These are phyloP conservation scores for Temnothorax curvispinosus DNA, from an alignment of 1,140 invertebrate genomes.

Conservation along the genomic window DNA sequence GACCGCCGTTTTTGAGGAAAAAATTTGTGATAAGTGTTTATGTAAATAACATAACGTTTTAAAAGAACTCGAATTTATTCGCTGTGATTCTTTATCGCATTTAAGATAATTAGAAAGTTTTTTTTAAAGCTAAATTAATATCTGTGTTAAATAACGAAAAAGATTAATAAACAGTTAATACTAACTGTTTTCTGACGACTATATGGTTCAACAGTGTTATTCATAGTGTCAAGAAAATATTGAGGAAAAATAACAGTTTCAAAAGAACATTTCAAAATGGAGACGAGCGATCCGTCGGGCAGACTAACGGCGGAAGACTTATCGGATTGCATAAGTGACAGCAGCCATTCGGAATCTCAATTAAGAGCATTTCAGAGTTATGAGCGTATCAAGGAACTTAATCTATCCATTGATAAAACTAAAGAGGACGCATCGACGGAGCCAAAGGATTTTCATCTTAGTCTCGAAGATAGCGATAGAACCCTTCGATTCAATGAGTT, in stretches of 20 bases:
- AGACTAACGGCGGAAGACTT: slow-evolving; percentile 79
- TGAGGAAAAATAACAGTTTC: background rate
- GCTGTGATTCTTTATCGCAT: background rate
- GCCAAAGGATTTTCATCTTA: slow-evolving; percentile 69
- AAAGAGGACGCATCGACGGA: slow-evolving; percentile 65
- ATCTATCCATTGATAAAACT: slow-evolving; percentile 72
- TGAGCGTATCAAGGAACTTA: slow-evolving; percentile 75
- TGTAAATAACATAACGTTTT: background rate
- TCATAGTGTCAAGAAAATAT: background rate
- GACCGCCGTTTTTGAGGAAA: background rate
- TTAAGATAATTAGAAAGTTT: too few relatives aligned
- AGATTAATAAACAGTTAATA: background rate
- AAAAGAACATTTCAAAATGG: slow-evolving; percentile 72
- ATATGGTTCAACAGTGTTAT: slow-evolving; percentile 1
- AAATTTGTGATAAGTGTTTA: slow-evolving; percentile 12
- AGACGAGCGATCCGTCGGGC: slow-evolving; percentile 78
- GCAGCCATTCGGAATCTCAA: slow-evolving; percentile 73
- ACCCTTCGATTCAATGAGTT: slow-evolving; percentile 71
- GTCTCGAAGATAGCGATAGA: slow-evolving; percentile 53
- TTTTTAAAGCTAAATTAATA: background rate
- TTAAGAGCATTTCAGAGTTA: slow-evolving; percentile 76
- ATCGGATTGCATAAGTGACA: slow-evolving; percentile 82
- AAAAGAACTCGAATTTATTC: background rate
- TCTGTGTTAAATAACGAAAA: background rate
- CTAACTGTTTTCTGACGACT: background rate